Conservation (phyloP, 2,888 invertebrate species). For the Dinocampus coccinellae region DNA sequence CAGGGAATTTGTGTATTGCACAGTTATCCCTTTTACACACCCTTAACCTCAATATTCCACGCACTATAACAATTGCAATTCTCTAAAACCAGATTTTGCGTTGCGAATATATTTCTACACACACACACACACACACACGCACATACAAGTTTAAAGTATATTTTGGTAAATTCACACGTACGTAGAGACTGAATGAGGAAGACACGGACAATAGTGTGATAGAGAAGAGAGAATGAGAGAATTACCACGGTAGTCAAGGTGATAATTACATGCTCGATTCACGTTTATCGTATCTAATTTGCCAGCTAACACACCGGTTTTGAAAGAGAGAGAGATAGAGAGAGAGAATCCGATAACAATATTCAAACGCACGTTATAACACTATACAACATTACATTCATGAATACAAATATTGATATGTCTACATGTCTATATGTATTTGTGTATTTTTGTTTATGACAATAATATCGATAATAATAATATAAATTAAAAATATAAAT, state of each 20-base stretch:
- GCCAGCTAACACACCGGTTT: constrained; percentile 57
- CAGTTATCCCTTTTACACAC: background rate
- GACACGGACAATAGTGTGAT: too few relatives aligned
- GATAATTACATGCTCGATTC: constrained; percentile 65
- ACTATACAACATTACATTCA: background rate
- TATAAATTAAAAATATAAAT: too few relatives aligned
- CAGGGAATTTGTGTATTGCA: background rate
- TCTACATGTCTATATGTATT: constrained; percentile 30
- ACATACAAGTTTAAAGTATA: background rate
- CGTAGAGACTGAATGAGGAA: background rate
- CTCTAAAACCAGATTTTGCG: background rate
- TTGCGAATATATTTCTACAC: background rate
- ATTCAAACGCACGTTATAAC: constrained; percentile 36
- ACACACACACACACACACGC: too few relatives aligned
- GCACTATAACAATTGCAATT: background rate
- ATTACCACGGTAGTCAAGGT: constrained; percentile 56
- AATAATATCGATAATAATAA: too few relatives aligned
- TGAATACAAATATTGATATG: constrained; percentile 4
- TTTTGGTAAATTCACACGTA: background rate
- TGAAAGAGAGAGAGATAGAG: too few relatives aligned
- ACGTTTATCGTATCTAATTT: constrained; percentile 62
- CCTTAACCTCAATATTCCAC: constrained; percentile 2
- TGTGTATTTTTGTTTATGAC: too few relatives aligned
- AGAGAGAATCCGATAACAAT: constrained; percentile 62
- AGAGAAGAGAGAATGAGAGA: background rate